Base-by-base conservation (phyloP, 2,113 vertebrate genomes). In the Tilapia sparmanii region DNA sequence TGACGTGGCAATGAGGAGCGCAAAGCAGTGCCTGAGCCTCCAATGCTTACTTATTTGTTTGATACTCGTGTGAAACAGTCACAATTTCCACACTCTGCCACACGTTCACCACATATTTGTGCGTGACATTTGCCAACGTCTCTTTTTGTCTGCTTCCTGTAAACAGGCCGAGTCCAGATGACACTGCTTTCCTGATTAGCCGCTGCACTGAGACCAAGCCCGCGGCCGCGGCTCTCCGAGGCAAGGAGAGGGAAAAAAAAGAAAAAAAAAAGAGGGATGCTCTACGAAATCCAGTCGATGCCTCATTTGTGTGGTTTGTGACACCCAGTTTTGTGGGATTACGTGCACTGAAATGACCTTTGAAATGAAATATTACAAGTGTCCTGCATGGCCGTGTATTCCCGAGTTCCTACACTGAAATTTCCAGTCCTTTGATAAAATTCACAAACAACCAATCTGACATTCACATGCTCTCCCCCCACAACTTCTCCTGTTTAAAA, bases 181-280 rank as follows among this genome's bases (percentile, higher is more conserved):
- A 55, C 22, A 55, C 53, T 1, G 53, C 11, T 24, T 24, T 13
- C 53, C 53, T 24, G n/a, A 54, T 54, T 54, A 24, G n/a, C n/a
- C 1, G 11, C 53, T 54, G n/a, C n/a, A 54, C 53, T 61, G 57
- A 59, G 57, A 59, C 57, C 57, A 3, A 59, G 15, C 26, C 16
- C 3, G 3, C 0, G 3, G 55, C 29, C 0, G 0, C 9, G 0
- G 59, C 6, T 63, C 59, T 63, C 31, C 0, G 0, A 35, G 3
- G 59, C 10, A 63, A 63, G 29, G 59, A 63, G 29, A 57, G 1
- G n/a, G n/a, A n/a, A n/a, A n/a, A 10, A 3, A 1, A 24, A 11
- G 8, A 33, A 10, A 57, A 8, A 0, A 54, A 29, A 5, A 59
- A 2, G 11, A 16, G 16, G 59, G 0, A 63, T 19, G 9, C 29